Conservation (phyloP, 2,797 vertebrate species). For the Cuculus canorus region DNA sequence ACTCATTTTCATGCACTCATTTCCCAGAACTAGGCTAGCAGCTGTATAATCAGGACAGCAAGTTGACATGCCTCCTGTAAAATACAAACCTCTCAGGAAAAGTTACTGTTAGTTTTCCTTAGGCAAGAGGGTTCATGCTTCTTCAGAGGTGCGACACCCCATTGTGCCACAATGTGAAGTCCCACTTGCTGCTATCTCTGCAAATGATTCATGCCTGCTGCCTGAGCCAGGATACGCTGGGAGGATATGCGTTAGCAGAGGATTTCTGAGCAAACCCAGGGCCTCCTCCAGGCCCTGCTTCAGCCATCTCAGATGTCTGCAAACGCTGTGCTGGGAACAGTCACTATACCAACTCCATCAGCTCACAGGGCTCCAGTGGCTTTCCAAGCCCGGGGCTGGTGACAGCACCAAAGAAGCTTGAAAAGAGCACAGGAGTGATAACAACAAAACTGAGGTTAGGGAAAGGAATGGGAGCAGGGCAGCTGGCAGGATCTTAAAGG, state of each 20-base stretch:
- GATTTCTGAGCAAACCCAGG: neutral
- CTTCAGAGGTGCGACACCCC: neutral
- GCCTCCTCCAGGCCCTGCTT: neutral
- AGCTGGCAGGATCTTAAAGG: neutral
- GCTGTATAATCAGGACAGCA: conserved; percentile 68
- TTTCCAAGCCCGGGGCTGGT: neutral
- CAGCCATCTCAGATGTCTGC: neutral
- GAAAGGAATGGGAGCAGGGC: neutral
- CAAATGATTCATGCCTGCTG: neutral
- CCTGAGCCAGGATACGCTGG: neutral
- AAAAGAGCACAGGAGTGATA: neutral
- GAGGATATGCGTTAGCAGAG: neutral
- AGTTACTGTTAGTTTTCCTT: conserved; percentile 35
- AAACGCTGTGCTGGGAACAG: neutral
- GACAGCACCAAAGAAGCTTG: neutral
- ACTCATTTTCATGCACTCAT: conserved; percentile 55
- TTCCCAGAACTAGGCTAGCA: conserved; percentile 72
- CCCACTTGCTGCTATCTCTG: neutral
- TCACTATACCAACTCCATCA: neutral
- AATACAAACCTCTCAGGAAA: conserved; percentile 31
- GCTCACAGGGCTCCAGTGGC: neutral
- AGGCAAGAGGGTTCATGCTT: neutral
- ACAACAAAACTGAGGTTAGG: fast-evolving
- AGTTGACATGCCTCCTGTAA: conserved; percentile 46
- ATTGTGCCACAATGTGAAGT: neutral